A percentile compares a stretch with the other conserved stretches of the same genome.
Evolutionary conservation across 23 tunicate species (phyloP).

Genomic region (Styela plicata): DNA sequence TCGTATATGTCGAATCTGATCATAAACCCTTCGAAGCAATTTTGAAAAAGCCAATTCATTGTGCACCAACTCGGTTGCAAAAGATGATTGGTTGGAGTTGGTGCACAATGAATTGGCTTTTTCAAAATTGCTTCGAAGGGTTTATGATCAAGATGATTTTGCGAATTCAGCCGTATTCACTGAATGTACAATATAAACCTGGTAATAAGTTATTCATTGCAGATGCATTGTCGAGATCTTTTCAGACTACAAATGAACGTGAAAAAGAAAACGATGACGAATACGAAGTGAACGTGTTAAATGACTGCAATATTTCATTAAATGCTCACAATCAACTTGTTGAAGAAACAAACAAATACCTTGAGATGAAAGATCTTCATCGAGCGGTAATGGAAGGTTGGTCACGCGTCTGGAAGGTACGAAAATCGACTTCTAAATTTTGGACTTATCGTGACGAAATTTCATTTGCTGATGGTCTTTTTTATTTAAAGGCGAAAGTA

Average conservation of each 20-base stretch:
- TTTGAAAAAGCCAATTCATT: conserved; percentile 16
- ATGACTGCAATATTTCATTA: conserved; percentile 7
- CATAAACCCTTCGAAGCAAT: background rate
- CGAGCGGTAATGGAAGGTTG: conserved; percentile 3
- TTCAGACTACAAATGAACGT: background rate
- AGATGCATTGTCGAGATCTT: conserved; percentile 48
- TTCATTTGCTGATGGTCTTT: conserved; percentile 26
- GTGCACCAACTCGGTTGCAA: conserved; percentile 50
- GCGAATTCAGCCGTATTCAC: conserved; percentile 36
- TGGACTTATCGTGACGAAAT: conserved; percentile 44
- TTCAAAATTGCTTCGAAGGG: background rate
- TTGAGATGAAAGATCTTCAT: conserved; percentile 1
- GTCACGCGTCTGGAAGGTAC: background rate
- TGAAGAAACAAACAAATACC: conserved; percentile 7
- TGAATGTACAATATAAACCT: conserved; percentile 10
- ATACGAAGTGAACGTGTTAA: conserved; percentile 10
- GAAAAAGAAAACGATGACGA: conserved; percentile 4
- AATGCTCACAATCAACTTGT: conserved; percentile 10
- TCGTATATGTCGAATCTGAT: background rate
- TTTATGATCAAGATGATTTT: conserved; percentile 30
- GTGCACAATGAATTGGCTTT: conserved; percentile 33
- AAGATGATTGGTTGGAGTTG: too few species aligned
- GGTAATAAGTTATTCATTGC: conserved; percentile 43
- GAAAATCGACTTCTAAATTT: conserved; percentile 1
- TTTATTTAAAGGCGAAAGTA: conserved; percentile 30